phyloP scores from a whole-genome alignment of 2,888 invertebrate genomes.

The Julus scandinavius region DNA sequence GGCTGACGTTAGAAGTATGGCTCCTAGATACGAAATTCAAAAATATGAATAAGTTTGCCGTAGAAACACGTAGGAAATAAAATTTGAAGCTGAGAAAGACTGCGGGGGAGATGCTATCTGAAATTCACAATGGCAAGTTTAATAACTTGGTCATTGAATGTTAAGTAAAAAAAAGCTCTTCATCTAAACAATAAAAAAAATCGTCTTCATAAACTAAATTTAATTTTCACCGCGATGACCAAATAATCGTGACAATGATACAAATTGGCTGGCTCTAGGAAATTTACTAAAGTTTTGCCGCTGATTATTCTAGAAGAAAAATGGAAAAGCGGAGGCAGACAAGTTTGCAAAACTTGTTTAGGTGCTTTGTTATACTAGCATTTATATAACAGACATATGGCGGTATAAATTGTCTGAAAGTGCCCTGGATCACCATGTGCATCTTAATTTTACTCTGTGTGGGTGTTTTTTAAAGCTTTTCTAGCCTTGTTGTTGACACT shows the following conservation, averaged over 20 bases:
- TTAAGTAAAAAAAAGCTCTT: background rate
- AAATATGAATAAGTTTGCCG: background rate
- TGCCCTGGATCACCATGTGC: background rate
- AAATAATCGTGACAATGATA: conserved; percentile 16
- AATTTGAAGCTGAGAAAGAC: background rate
- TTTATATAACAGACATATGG: background rate
- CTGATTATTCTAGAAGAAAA: background rate
- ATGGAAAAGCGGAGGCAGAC: background rate
- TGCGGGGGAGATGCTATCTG: background rate
- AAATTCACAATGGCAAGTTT: conserved; percentile 17
- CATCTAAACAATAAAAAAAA: background rate
- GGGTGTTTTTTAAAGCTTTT: background rate
- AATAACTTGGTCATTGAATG: conserved; percentile 35
- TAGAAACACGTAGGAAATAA: background rate
- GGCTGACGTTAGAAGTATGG: background rate
- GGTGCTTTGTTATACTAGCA: background rate
- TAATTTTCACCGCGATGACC: background rate
- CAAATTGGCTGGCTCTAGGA: conserved; percentile 24
- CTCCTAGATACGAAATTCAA: conserved; percentile 9
- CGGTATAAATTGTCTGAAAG: background rate
- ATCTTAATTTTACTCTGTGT: background rate
- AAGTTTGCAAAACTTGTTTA: background rate
- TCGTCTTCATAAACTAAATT: background rate
- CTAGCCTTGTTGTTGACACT: background rate
- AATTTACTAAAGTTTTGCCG: background rate